Base-by-base conservation (phyloP, 2,113 vertebrate species). In the Chaenogobius annularis region DNA sequence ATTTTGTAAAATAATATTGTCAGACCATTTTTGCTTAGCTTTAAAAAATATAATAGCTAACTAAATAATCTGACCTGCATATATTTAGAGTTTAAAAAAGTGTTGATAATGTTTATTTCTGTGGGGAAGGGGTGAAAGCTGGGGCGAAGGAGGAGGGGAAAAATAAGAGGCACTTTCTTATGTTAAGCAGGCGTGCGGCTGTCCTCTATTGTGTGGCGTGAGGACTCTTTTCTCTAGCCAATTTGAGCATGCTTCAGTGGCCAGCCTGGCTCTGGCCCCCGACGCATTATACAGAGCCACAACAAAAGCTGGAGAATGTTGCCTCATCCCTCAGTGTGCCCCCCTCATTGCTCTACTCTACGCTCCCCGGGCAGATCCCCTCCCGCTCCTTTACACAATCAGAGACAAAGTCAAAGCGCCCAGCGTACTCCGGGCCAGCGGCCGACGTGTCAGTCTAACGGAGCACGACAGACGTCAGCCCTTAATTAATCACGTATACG, bases 211-310 rank as follows among this genome's bases (percentile, higher is more conserved):
- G 91, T 91, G 88, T 87, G 87, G 90, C 88, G 81, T 90, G 91
- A 90, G 90, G 91, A 91, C 90, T 90, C 89, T 92, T 92, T 91
- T 93, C 91, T 91, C 90, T 63, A 88, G 86, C 89, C 91, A 92
- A 91, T 92, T 89, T 90, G 87, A 90, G 87, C 90, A 92, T 88
- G 91, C 90, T 90, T 91, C 90, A 87, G 85, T 89, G 87, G 89
- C 85, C 87, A 88, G 89, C 85, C 83, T 77, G 80, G 87, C 88
- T 83, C 87, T 78, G 85, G 80, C 89, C 88, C 91, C 88, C 59
- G 79, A 89, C 81, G 85, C 79, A 90, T 90, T 92, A 91, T 90
- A 89, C 87, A 88, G 89, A 88, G 75, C 84, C 73, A 87, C 88
- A 90, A 92, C 91, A 91, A 92, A 92, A 91, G 91, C 90, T 82